A percentile compares a stretch with the other conserved stretches of the same genome.
Evolutionary conservation across 2,113 vertebrate genomes (phyloP).

Genomic region (Tragelaphus buxtoni): DNA sequence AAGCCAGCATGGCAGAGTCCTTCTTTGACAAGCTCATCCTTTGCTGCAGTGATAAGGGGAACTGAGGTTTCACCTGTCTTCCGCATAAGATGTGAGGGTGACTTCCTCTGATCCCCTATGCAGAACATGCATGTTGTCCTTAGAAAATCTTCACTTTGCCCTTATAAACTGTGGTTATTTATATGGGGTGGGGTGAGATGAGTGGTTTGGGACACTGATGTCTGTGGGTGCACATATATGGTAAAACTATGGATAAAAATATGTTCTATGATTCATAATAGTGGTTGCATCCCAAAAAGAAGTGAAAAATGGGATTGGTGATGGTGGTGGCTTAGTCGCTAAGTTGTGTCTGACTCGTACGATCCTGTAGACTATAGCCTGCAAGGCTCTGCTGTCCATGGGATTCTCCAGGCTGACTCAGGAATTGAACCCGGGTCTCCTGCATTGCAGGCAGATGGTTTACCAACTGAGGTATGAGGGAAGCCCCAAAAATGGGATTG

Average conservation of each 20-base stretch:
- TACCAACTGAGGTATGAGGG: not conserved
- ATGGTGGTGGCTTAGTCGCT: not conserved
- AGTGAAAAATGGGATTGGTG: not conserved
- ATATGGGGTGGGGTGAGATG: not conserved
- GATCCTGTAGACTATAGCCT: too few species aligned
- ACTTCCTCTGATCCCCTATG: not conserved
- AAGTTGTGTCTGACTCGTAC: not conserved
- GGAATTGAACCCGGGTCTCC: accelerated
- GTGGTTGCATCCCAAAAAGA: not conserved
- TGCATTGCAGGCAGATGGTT: not conserved
- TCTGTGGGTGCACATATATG: not conserved
- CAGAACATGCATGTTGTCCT: not conserved
- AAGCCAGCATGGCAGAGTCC: not conserved
- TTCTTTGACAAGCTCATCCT: not conserved
- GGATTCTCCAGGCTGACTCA: not conserved
- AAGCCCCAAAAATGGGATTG: not conserved
- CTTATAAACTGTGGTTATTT: not conserved
- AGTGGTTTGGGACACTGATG: not conserved
- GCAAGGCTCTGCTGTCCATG: not conserved
- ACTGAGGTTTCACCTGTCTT: not conserved
- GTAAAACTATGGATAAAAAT: not conserved
- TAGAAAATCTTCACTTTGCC: not conserved
- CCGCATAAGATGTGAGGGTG: not conserved
- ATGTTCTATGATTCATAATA: not conserved
- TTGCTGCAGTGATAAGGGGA: not conserved